Percentiles rank a stretch among this genome's conserved stretches.
These are phyloP conservation scores for Sminthurides bifidus DNA, from an alignment of 1,140 invertebrate genomes.

Conservation along the genomic window DNA sequence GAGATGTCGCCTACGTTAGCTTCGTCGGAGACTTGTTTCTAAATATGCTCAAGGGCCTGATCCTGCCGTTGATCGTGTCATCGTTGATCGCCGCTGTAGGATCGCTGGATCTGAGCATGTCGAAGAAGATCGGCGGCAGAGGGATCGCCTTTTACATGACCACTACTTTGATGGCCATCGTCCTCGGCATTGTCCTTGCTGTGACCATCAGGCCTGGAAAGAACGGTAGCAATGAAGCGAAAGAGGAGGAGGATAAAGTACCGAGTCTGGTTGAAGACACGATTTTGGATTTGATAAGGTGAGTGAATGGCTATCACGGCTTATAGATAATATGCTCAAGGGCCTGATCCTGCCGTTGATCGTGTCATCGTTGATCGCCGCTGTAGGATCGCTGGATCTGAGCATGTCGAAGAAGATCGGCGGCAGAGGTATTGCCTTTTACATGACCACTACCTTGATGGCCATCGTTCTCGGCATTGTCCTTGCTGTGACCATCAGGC, in stretches of 20 bases:
- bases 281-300: conserved; percentile 49
- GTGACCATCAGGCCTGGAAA: conserved; percentile 56
- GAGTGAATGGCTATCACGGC: neutral
- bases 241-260: conserved; percentile 33
- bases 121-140: conserved; percentile 50
- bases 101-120: conserved; percentile 46
- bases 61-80: conserved; percentile 51
- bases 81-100: conserved; percentile 49
- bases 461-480: conserved; percentile 63
- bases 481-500: conserved; percentile 55
- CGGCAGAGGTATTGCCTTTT: conserved; percentile 56
- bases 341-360: conserved; percentile 53
- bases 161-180: conserved; percentile 61
- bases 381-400: conserved; percentile 45
- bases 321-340: conserved; percentile 41
- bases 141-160: conserved; percentile 62
- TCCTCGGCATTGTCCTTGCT: conserved; percentile 60
- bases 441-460: conserved; percentile 59
- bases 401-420: conserved; percentile 53
- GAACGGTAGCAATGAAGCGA: neutral
- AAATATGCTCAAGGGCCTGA: conserved; percentile 49
- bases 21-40: conserved; percentile 50
- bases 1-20: conserved; percentile 45
- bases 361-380: conserved; percentile 49
- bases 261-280: conserved; percentile 43